phyloP scores from a whole-genome alignment of 2,113 vertebrate genomes.

The Jaculus jaculus region DNA sequence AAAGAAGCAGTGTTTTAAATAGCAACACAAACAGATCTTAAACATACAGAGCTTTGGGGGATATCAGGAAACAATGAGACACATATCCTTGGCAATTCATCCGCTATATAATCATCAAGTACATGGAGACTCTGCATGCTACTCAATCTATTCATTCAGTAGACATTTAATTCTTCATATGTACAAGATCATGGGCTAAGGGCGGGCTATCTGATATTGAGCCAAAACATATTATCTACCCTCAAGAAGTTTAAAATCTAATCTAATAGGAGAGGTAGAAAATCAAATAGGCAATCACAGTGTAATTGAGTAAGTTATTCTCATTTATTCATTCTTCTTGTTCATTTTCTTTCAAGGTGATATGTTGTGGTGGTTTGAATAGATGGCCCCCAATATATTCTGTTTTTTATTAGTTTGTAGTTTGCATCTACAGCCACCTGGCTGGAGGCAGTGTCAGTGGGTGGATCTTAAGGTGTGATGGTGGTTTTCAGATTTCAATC shows the following conservation, averaged over 20 bases:
- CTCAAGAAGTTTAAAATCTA: constrained; percentile 50
- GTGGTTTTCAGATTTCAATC: too few species aligned
- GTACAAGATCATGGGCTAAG: neutral
- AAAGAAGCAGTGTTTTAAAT: constrained; percentile 48
- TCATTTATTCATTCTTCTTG: neutral
- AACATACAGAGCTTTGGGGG: neutral
- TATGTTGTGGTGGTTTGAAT: too few species aligned
- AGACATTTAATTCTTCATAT: neutral
- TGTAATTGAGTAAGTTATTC: neutral
- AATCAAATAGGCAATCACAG: neutral
- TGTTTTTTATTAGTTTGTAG: too few species aligned
- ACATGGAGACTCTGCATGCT: neutral
- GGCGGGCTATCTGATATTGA: neutral
- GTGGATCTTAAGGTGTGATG: too few species aligned
- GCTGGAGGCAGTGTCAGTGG: too few species aligned
- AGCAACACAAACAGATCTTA: constrained; percentile 3
- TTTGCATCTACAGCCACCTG: too few species aligned
- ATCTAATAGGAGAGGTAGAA: neutral
- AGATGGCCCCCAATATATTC: too few species aligned
- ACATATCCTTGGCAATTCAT: neutral
- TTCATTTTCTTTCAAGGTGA: constrained; percentile 19
- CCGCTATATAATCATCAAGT: neutral
- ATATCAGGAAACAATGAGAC: constrained; percentile 21
- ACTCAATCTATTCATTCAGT: neutral
- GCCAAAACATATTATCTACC: neutral